Percentiles rank a stretch among this genome's conserved stretches.
Conservation (phyloP, 2,888 invertebrate genomes). For the Slavum lentiscoides region DNA sequence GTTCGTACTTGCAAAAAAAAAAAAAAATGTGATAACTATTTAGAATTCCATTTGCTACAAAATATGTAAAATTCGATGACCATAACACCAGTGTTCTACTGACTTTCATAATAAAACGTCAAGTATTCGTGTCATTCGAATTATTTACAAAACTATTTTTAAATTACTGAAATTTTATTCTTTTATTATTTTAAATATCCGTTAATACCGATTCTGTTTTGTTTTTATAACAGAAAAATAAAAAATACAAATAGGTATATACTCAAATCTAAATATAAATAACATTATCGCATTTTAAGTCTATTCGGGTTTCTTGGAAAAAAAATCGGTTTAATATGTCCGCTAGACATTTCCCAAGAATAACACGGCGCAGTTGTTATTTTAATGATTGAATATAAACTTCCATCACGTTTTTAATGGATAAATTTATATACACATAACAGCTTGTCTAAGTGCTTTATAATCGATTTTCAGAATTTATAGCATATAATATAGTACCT, state of each 20-base stretch:
- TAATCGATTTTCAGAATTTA: constrained; percentile 19
- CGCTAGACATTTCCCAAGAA: not conserved
- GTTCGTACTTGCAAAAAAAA: constrained; percentile 55
- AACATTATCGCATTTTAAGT: not conserved
- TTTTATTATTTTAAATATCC: not conserved
- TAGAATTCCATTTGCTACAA: not conserved
- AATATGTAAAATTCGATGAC: too few species aligned
- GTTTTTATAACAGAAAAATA: not conserved
- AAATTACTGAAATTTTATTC: not conserved
- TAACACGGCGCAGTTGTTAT: not conserved
- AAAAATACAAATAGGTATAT: not conserved
- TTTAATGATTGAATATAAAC: constrained; percentile 12
- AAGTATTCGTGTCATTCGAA: not conserved
- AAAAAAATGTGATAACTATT: constrained; percentile 9
- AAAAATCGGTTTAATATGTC: not conserved
- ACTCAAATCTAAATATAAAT: not conserved
- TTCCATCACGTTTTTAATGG: not conserved
- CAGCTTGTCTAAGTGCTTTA: not conserved
- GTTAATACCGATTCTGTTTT: not conserved
- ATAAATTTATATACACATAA: not conserved
- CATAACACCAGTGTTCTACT: too few species aligned
- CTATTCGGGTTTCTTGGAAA: not conserved
- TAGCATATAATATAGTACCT: not conserved
- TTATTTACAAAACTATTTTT: not conserved
- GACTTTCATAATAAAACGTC: not conserved